Percentiles rank a stretch among this genome's conserved stretches.
phyloP scores from a whole-genome alignment of 2,113 vertebrate genomes.

The Epinephelus moara region DNA sequence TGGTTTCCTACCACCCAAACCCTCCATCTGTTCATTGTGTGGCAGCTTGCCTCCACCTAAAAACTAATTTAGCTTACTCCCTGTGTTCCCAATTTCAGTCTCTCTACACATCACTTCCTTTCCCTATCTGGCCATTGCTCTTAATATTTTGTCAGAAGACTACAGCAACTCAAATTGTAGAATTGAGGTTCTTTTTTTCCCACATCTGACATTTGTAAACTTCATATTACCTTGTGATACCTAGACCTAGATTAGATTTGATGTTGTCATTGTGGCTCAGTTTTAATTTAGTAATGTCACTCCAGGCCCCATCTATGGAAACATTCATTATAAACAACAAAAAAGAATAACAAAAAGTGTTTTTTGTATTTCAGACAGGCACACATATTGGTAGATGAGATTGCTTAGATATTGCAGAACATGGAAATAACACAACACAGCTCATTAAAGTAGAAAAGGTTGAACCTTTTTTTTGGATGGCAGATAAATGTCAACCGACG shows the following conservation, averaged over 20 bases:
- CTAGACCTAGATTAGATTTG: no score
- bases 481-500: not conserved
- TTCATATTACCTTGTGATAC: no score
- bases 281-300: not conserved
- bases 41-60: constrained; percentile 7
- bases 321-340: not conserved
- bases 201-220: no score
- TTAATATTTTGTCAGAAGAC: no score
- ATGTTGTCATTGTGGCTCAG: no score
- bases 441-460: not conserved
- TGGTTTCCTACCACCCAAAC: constrained; percentile 12
- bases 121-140: not conserved
- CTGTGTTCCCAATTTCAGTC: not conserved
- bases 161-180: no score
- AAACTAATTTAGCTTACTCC: not conserved
- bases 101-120: not conserved
- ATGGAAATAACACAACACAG: not conserved
- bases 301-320: not conserved
- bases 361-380: not conserved
- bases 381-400: not conserved
- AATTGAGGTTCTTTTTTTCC: no score
- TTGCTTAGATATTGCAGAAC: not conserved
- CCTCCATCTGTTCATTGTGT: constrained; percentile 14
- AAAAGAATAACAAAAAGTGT: not conserved
- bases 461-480: not conserved